These are phyloP conservation scores for Glaucidium brasilianum DNA, from an alignment of 2,113 vertebrate species.

Conservation along the genomic window DNA sequence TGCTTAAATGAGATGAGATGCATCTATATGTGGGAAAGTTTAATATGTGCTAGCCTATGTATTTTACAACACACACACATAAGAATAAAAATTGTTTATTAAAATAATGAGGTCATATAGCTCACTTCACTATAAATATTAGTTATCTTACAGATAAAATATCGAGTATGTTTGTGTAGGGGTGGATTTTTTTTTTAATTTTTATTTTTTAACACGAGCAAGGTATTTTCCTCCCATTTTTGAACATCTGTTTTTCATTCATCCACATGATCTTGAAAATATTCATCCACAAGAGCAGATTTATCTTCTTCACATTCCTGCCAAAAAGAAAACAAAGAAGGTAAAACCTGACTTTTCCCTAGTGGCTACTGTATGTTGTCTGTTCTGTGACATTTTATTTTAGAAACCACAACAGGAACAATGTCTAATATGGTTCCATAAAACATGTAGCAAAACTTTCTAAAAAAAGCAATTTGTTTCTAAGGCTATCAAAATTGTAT, in stretches of 20 bases:
- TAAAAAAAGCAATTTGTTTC: not conserved
- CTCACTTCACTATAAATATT: not conserved
- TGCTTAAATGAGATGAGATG: not conserved
- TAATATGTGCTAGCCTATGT: not conserved
- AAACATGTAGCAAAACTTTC: not conserved
- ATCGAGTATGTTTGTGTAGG: not conserved
- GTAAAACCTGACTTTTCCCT: constrained; percentile 68
- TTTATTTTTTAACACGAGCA: not conserved
- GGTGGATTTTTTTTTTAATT: not conserved
- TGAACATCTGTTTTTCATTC: constrained; percentile 34
- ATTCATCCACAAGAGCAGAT: constrained; percentile 83
- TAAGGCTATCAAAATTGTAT: not conserved
- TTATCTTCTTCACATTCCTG: constrained; percentile 85
- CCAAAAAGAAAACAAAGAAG: not conserved
- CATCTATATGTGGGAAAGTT: not conserved
- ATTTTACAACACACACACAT: not conserved
- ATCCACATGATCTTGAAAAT: constrained; percentile 75
- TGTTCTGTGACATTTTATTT: not conserved
- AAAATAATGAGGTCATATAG: not conserved
- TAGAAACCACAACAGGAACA: not conserved
- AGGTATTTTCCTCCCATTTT: not conserved
- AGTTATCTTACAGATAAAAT: constrained; percentile 19
- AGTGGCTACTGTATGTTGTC: constrained; percentile 38
- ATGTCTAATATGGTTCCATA: not conserved
- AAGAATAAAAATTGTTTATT: constrained; percentile 15